These are phyloP conservation scores for Steatocranus sp. DNA, from an alignment of 2,797 vertebrate species.

Conservation along the genomic window DNA sequence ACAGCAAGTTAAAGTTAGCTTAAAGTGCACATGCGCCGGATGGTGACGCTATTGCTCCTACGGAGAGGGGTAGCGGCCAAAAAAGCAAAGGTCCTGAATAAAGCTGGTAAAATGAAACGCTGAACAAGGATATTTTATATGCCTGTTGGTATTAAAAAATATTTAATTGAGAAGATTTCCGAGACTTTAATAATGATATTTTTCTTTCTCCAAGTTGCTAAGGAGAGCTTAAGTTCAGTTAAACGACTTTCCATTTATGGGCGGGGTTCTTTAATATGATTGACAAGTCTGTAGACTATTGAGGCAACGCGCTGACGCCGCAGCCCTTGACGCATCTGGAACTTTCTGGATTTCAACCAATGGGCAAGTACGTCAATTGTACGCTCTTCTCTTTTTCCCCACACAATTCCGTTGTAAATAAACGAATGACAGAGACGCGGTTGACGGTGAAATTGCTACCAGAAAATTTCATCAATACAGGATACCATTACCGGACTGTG, in stretches of 20 bases:
- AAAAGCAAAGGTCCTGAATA: neutral
- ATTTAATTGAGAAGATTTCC: accelerated
- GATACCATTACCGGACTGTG: neutral
- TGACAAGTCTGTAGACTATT: conserved; percentile 53
- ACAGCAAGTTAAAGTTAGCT: neutral
- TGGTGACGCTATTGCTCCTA: conserved; percentile 21
- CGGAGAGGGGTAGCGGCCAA: conserved; percentile 57
- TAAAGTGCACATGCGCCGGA: conserved; percentile 36
- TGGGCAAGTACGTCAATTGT: conserved; percentile 41
- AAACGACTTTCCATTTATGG: neutral
- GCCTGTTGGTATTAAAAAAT: neutral
- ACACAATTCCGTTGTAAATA: conserved; percentile 76
- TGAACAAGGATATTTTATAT: neutral
- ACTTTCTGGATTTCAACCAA: conserved; percentile 71
- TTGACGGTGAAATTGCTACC: conserved; percentile 20
- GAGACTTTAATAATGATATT: accelerated
- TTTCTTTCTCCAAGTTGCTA: accelerated
- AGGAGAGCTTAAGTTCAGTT: neutral
- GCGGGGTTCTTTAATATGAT: neutral
- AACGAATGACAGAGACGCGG: conserved; percentile 66
- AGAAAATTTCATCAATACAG: conserved; percentile 15
- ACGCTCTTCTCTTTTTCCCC: conserved; percentile 23
- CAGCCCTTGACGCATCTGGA: conserved; percentile 42
- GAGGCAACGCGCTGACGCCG: neutral
- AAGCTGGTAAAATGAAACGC: neutral